Evolutionary conservation across 2,113 vertebrate species (phyloP).

Genomic region (cat (Felis catus)): F.catus_Fca126_mat1.0 CM031420.1:102652001-102652500

Average conservation of each 20-base stretch:
- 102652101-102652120: not conserved
- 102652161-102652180: not conserved
- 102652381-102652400: not conserved
- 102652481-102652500: not conserved
- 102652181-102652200: not conserved
- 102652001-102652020: not conserved
- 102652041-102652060: not conserved
- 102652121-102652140: not conserved
- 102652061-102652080: constrained; percentile 2
- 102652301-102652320: not conserved
- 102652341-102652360: not conserved
- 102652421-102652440: not conserved
- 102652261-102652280: not conserved
- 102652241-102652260: not conserved
- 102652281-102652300: not conserved
- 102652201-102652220: not conserved
- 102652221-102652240: not conserved
- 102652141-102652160: not conserved
- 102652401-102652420: constrained; percentile 37
- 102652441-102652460: not conserved
- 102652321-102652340: not conserved
- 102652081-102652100: not conserved
- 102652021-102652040: not conserved
- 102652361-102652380: constrained; percentile 5
- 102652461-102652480: not conserved